These are phyloP conservation scores for Aplodontia rufa DNA, from an alignment of 2,113 vertebrate genomes.

Conservation along the genomic window DNA sequence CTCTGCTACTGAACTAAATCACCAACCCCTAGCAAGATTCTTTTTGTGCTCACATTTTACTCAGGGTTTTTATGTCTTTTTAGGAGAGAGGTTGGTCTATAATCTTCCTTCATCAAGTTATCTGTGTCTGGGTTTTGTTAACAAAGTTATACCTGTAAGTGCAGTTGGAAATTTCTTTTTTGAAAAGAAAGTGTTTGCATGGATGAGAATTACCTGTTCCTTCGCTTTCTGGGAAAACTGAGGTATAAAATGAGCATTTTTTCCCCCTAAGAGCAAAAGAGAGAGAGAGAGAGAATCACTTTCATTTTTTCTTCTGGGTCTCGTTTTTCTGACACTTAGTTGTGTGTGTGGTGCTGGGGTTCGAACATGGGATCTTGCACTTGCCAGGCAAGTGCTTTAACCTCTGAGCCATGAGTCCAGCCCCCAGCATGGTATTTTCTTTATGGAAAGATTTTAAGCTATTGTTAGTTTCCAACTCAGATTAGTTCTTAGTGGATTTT, in stretches of 20 bases:
- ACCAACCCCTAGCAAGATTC: no score
- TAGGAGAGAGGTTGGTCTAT: not conserved
- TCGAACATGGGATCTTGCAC: no score
- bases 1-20: no score
- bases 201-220: not conserved
- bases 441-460: conserved; percentile 24
- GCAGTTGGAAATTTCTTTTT: not conserved
- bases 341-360: no score
- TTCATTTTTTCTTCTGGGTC: no score
- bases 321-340: no score
- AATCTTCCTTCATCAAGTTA: not conserved
- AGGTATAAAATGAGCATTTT: not conserved
- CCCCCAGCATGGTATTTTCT: conserved; percentile 23
- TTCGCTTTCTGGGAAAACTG: not conserved
- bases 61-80: conserved; percentile 49
- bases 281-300: no score
- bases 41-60: conserved; percentile 13
- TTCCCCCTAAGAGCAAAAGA: no score
- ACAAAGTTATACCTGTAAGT: not conserved
- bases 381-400: no score
- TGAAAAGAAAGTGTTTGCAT: not conserved
- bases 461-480: not conserved
- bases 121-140: conserved; percentile 45
- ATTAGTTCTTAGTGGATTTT: not conserved
- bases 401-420: no score